Base-by-base conservation (phyloP, 1,140 invertebrate genomes). In the Doryteuthis pealeii region DNA sequence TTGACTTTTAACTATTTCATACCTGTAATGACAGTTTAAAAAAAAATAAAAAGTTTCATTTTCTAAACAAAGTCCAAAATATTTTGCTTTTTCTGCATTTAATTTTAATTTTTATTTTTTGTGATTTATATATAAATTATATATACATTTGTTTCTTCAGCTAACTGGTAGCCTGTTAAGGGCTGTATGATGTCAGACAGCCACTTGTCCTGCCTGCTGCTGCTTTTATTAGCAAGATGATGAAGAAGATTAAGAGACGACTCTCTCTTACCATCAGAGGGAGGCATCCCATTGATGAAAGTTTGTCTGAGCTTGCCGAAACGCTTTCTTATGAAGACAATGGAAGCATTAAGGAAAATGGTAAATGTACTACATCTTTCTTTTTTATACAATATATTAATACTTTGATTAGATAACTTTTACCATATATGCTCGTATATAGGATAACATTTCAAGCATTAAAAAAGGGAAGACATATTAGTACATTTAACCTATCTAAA, bases 231-330 rank as follows among this genome's bases (percentile, higher is more conserved):
- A 26, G 12, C 72, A 76, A 54, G 22, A 82, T 82, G 81, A 84
- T 90, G 78, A 88, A 89, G 78, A 88, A 89, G 75, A 87, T 90
- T 54, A 87, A 89, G 71, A 83, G 89, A 62, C 83, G 89, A n/a
- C 80, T 90, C 65, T 90, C 89, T 8, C 86, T 88, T 74, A 89
- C 88, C 54, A 87, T 90, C 77, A 85, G 87, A 30, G 75, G 79
- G 31, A 77, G 78, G 1, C 78, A 76, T n/a, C 81, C 85, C 49
- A 86, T 89, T 30, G 89, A 89, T 77, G 88, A 89, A 35, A 89
- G 88, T 69, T 80, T 90, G 35, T 89, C 89, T 6, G 89, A 89
- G 73, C 80, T 90, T 26, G 88, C 88, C 1, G 88, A 89, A 80
- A 88, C 89, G 58, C 80, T 89, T n/a, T 88, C 88, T 26, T 84